phyloP scores from a whole-genome alignment of 2,797 vertebrate species.

The Nothura maculosa region DNA sequence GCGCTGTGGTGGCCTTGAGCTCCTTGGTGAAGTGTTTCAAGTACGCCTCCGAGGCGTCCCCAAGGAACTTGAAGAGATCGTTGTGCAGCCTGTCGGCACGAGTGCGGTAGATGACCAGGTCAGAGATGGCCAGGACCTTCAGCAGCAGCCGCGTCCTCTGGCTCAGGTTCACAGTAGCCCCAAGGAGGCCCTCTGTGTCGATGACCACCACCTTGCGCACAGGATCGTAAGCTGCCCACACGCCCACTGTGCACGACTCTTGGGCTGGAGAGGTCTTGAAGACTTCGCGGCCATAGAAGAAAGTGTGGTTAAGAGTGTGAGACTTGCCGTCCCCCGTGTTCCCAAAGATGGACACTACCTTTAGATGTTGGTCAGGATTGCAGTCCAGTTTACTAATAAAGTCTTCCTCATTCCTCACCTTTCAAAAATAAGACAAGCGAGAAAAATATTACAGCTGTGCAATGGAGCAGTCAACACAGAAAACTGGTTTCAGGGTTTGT shows the following conservation, averaged over 20 bases:
- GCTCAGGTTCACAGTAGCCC: conserved; percentile 94
- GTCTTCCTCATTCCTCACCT: conserved; percentile 94
- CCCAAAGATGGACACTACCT: conserved; percentile 98
- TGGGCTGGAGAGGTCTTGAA: conserved; percentile 97
- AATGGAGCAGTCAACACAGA: background rate
- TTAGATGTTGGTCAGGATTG: conserved; percentile 93
- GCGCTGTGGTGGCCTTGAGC: conserved; percentile 95
- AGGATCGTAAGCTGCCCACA: conserved; percentile 97
- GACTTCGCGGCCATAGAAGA: conserved; percentile 96
- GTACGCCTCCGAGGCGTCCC: conserved; percentile 98
- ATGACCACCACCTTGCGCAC: conserved; percentile 93
- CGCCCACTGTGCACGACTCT: conserved; percentile 97
- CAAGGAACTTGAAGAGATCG: conserved; percentile 98
- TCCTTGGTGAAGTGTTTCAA: conserved; percentile 97
- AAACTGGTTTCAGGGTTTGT: background rate
- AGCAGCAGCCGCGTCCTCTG: conserved; percentile 96
- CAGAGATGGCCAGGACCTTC: conserved; percentile 97
- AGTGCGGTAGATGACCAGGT: conserved; percentile 97
- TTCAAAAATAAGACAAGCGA: conserved; percentile 38
- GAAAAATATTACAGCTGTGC: background rate
- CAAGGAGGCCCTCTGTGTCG: conserved; percentile 96
- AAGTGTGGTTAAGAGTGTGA: conserved; percentile 98
- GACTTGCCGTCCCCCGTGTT: conserved; percentile 99
- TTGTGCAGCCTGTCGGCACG: conserved; percentile 97
- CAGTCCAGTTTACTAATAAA: conserved; percentile 93